Conservation (phyloP, 1,140 invertebrate genomes). For the Megalonaias nervosa region DNA sequence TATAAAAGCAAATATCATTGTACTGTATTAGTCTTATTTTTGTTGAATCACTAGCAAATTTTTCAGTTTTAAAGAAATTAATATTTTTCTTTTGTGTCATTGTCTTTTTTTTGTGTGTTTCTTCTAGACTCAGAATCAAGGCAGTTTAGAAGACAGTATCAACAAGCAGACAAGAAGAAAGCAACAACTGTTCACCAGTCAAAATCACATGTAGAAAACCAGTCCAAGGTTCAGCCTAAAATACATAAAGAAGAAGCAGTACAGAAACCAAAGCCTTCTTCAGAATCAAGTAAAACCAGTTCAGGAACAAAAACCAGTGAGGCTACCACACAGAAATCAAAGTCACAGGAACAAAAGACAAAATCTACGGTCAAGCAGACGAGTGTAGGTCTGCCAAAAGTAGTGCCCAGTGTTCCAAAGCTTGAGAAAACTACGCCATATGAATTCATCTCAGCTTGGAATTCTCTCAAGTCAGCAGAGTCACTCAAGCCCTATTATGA, state of each 20-base stretch:
- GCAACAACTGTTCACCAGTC: slow-evolving; percentile 3
- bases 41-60: too few species aligned
- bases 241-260: too few species aligned
- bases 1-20: too few species aligned
- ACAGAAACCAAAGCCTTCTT: not conserved
- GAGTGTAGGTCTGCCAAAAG: slow-evolving; percentile 43
- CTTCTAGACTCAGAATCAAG: too few species aligned
- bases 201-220: slow-evolving; percentile 7
- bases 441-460: slow-evolving; percentile 69
- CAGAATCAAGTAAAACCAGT: slow-evolving; percentile 5
- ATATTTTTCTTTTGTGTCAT: too few species aligned
- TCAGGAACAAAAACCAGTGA: slow-evolving; percentile 7
- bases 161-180: slow-evolving; percentile 9
- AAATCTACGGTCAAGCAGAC: slow-evolving; percentile 37
- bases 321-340: not conserved
- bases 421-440: slow-evolving; percentile 66
- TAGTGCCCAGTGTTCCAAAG: slow-evolving; percentile 46
- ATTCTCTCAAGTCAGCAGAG: slow-evolving; percentile 58
- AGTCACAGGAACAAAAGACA: not conserved
- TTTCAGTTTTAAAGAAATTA: too few species aligned
- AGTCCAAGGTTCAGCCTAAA: not conserved
- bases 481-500: slow-evolving; percentile 59
- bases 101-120: too few species aligned
- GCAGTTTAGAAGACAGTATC: too few species aligned
- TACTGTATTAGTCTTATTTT: too few species aligned